A percentile compares a stretch with the other conserved stretches of the same genome.
Evolutionary conservation across 2,113 vertebrate genomes (phyloP).

Genomic region (Daboia siamensis): DNA sequence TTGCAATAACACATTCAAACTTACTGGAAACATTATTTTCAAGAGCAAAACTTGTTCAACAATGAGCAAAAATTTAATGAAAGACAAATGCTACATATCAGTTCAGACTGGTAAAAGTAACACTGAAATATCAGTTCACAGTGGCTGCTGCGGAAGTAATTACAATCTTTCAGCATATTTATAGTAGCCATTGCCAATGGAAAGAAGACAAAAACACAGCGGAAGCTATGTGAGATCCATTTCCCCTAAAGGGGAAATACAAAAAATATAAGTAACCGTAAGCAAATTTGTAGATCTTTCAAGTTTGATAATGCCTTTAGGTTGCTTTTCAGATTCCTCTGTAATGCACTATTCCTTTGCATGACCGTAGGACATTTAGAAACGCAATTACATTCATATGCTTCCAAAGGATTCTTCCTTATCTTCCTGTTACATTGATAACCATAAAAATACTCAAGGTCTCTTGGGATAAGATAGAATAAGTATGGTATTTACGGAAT

Average conservation of each 20-base stretch:
- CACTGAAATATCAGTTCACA: background rate
- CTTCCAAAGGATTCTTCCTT: no score
- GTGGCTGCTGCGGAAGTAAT: background rate
- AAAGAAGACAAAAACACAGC: background rate
- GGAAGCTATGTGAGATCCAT: background rate
- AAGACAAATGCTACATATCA: conserved; percentile 29
- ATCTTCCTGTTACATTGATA: no score
- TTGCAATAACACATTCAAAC: conserved; percentile 5
- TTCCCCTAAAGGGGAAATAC: background rate
- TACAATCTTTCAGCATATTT: background rate
- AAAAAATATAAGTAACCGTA: conserved; percentile 13
- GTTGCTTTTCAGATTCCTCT: background rate
- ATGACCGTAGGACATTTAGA: no score
- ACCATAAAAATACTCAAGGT: no score
- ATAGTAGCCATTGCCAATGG: background rate
- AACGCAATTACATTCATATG: no score
- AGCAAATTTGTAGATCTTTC: background rate
- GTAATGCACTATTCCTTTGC: no score
- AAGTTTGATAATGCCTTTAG: background rate
- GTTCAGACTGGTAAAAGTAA: conserved; percentile 9
- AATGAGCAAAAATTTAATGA: conserved; percentile 27
- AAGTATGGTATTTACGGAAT: no score
- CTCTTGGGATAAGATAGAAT: no score
- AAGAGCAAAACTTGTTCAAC: background rate
- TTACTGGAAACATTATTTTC: conserved; percentile 4